These are phyloP conservation scores for Lepus townsendii DNA, from an alignment of 2,797 vertebrate genomes.

Conservation along the genomic window DNA sequence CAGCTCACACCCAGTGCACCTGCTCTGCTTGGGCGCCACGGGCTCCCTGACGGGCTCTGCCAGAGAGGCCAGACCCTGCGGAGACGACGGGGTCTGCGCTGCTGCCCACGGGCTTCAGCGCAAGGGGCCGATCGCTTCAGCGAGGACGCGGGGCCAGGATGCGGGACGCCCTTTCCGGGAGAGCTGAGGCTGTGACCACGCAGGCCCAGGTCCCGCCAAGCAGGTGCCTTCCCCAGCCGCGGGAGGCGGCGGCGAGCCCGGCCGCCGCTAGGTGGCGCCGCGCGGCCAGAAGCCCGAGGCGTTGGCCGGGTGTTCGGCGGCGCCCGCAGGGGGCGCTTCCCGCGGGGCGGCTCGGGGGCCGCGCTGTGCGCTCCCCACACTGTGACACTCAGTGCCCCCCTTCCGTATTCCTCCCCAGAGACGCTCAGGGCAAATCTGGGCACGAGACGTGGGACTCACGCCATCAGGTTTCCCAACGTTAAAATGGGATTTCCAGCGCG, in stretches of 20 bases:
- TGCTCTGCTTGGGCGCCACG: neutral
- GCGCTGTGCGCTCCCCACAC: neutral
- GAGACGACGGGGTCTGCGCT: neutral
- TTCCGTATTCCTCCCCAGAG: too few species aligned
- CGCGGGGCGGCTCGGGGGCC: neutral
- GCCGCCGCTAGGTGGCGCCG: slow-evolving; percentile 88
- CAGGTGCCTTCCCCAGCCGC: too few species aligned
- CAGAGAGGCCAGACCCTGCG: too few species aligned
- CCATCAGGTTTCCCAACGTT: neutral
- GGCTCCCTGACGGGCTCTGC: too few species aligned
- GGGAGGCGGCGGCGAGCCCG: neutral
- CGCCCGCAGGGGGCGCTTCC: too few species aligned
- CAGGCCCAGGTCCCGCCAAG: neutral
- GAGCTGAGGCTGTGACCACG: neutral
- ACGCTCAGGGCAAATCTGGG: neutral
- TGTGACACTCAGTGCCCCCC: neutral
- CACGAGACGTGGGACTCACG: neutral
- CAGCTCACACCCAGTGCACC: neutral
- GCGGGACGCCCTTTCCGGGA: neutral
- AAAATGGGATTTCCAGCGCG: neutral
- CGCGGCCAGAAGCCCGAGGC: slow-evolving; percentile 80
- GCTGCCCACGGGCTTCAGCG: slow-evolving; percentile 5
- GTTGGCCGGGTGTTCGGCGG: accelerated
- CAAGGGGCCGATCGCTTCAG: neutral
- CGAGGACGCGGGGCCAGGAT: neutral